Evolutionary conservation across 2,113 vertebrate species (phyloP), one percentile per base, ranked within the genome.

Genomic region (Chlorodrepanis virens): DNA sequence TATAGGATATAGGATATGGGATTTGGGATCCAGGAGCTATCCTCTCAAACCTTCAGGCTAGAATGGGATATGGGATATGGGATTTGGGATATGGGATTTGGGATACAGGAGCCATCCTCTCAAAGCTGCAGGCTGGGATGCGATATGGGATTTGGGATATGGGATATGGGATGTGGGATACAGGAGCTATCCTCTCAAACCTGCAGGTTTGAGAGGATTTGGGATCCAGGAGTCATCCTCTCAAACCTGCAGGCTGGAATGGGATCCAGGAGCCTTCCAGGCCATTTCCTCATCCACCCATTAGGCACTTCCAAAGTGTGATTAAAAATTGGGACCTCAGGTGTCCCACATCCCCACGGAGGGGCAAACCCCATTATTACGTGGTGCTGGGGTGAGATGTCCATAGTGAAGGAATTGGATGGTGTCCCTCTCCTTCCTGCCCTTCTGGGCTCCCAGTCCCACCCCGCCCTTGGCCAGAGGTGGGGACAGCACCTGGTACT

Each of bases 401-500:
- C 29, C 29, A 3, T 10, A 12, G 11, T 44, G 40, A 23, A 40
- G 68, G 25, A 24, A 9, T 2, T 8, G 29, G 54, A 6, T 5
- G 12, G 11, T n/a, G 37, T 13, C 23, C 27, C 35, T 35, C 15
- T 33, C 80, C 74, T 40, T 29, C 40, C 64, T 59, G 37, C 54
- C 3, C 50, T 13, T 27, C 78, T 2, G 45, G 49, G n/a, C 54
- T 49, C 52, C 57, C 15, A 1, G 11, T 57, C n/a, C 53, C 71
- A 12, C 21, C 52, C 56, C 22, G 21, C 59, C 59, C 74, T 45
- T 4, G 60, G 22, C 42, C 50, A 11, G 27, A 6, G 60, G 42
- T 9, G 31, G 29, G 47, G 60, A 17, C 11, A 5, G 53, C 93
- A 99, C 99, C 99, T 99, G 99, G 97, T 99, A 99, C 96, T 99